phyloP scores from a whole-genome alignment of 2,797 vertebrate genomes.

The Melanotaenia boesemani region DNA sequence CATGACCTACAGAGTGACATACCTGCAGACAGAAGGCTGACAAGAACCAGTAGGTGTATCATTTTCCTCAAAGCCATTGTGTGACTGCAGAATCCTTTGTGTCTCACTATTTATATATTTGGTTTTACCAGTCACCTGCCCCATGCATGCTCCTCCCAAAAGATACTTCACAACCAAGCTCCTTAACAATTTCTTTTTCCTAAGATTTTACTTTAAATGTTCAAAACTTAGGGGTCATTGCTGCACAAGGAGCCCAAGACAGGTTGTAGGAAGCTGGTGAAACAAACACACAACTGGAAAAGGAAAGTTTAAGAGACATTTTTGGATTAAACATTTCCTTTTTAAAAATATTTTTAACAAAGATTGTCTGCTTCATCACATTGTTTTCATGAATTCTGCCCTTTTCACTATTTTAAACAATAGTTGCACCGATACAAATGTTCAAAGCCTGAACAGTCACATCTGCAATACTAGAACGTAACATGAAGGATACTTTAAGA shows the following conservation, averaged over 20 bases:
- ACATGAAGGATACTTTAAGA: too few species aligned
- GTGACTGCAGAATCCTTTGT: slow-evolving; percentile 10
- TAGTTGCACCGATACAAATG: neutral
- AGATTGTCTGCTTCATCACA: neutral
- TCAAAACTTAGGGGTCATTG: neutral
- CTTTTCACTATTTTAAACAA: neutral
- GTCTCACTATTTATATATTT: slow-evolving; percentile 37
- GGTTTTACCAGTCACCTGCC: slow-evolving; percentile 7
- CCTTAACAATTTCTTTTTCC: slow-evolving; percentile 22
- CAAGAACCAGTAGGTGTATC: slow-evolving; percentile 26
- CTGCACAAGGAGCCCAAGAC: too few species aligned
- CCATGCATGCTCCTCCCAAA: slow-evolving; percentile 13
- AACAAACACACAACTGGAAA: too few species aligned
- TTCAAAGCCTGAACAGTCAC: neutral
- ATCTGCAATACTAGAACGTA: neutral
- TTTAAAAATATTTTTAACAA: neutral
- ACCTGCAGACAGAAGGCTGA: slow-evolving; percentile 52
- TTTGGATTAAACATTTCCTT: neutral
- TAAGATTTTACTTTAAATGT: neutral
- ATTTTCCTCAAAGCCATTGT: slow-evolving; percentile 53
- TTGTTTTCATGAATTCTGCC: slow-evolving; percentile 2
- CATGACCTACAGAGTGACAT: slow-evolving; percentile 18
- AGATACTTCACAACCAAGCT: neutral
- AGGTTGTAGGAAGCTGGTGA: neutral
- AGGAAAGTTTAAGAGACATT: too few species aligned